Percentiles rank a stretch among this genome's conserved stretches.
Evolutionary conservation across 92 coral and sea anemone species (phyloP).

Genomic region (Hydrozoanthus gracilis): DNA sequence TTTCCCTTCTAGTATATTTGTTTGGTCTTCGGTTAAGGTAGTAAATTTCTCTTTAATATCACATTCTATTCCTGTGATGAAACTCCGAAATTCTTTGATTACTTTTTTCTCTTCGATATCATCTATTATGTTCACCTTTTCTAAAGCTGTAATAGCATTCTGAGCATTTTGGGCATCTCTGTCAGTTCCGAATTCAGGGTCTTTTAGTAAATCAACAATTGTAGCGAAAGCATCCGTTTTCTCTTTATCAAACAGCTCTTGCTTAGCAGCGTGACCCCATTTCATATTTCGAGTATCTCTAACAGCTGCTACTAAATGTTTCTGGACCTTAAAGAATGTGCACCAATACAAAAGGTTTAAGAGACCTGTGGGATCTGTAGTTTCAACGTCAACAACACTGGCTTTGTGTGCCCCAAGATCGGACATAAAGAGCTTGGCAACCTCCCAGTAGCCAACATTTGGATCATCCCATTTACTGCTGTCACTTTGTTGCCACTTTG

Average conservation of each 20-base stretch:
- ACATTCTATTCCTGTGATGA: not conserved
- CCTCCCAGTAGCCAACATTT: conserved; percentile 77
- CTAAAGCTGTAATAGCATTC: conserved; percentile 28
- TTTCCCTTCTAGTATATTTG: not conserved
- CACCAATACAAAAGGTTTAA: conserved; percentile 75
- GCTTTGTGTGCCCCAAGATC: conserved; percentile 54
- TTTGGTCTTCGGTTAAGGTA: not conserved
- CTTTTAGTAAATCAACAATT: conserved; percentile 65
- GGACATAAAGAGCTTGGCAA: conserved; percentile 87
- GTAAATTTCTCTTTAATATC: conserved; percentile 7
- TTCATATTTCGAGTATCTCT: conserved; percentile 67
- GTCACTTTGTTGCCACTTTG: conserved; percentile 82
- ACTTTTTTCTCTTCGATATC: conserved; percentile 39
- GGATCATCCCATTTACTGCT: conserved; percentile 77
- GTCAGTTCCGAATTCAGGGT: conserved; percentile 66
- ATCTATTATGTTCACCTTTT: conserved; percentile 38
- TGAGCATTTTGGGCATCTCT: conserved; percentile 53
- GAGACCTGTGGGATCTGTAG: conserved; percentile 75
- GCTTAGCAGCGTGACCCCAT: conserved; percentile 79
- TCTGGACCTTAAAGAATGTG: conserved; percentile 59
- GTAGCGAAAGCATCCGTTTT: conserved; percentile 62
- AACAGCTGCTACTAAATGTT: conserved; percentile 54
- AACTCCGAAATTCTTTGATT: not conserved
- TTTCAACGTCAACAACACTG: conserved; percentile 49
- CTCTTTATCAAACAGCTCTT: conserved; percentile 41